Evolutionary conservation across 1,140 invertebrate species (phyloP), one percentile per base, ranked within the genome.

Genomic region (Leptestheria dahalacensis): DNA sequence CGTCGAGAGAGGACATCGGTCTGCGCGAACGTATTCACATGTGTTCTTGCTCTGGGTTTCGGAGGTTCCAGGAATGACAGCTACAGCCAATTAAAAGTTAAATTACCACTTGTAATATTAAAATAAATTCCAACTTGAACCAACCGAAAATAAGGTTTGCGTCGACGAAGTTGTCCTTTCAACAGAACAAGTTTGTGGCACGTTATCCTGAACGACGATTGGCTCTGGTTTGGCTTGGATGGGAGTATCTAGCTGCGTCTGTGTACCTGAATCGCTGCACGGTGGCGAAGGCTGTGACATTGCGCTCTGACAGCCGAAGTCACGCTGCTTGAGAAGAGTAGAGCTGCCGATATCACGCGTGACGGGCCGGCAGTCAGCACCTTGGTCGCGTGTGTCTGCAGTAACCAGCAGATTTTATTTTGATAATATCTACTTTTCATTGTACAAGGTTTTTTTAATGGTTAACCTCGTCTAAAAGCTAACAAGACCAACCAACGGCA

Each of bases 1-100:
- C 66, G 63, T 12, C 61, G 66, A 55, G 66, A 66, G 41, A 65
- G 49, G 12, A 50, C 62, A 58, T 41, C 33, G 15, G 33, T 41
- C 33, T 41, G 33, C 6, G 15, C 33, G 6, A 41, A 15, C 6
- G 15, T 41, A n/a, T n/a, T n/a, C n/a, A n/a, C n/a, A n/a, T n/a
- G n/a, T n/a, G n/a, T n/a, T n/a, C n/a, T n/a, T n/a, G n/a, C n/a
- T n/a, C n/a, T n/a, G n/a, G n/a, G n/a, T n/a, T n/a, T n/a, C n/a
- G n/a, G n/a, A n/a, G n/a, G n/a, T n/a, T n/a, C n/a, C n/a, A n/a
- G n/a, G n/a, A n/a, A n/a, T n/a, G n/a, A n/a, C n/a, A n/a, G n/a
- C n/a, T n/a, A n/a, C n/a, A n/a, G n/a, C n/a, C n/a, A n/a, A n/a
- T n/a, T n/a, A n/a, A n/a, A n/a, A n/a, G n/a, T n/a, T n/a, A n/a